These are phyloP conservation scores for Paracentrotus lividus DNA, from an alignment of 53 echinoderm and acorn worm species.

Conservation along the genomic window DNA sequence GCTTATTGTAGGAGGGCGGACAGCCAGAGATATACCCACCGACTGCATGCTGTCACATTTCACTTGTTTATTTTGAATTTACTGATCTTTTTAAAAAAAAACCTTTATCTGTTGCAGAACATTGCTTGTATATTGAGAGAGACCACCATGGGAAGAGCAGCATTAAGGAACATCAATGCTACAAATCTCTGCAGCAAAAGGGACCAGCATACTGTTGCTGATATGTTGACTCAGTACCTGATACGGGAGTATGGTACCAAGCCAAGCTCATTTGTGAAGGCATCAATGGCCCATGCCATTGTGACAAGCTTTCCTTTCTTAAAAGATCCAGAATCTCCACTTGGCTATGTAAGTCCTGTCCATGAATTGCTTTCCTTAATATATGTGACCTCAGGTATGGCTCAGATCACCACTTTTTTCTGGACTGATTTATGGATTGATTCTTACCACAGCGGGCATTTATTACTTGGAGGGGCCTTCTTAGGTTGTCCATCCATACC, in stretches of 20 bases:
- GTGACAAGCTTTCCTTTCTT: conserved; percentile 41
- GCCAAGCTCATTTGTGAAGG: conserved; percentile 49
- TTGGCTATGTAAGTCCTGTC: conserved; percentile 46
- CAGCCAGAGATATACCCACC: no score
- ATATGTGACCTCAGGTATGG: conserved; percentile 5
- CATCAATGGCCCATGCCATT: conserved; percentile 46
- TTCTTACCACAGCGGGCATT: conserved; percentile 19
- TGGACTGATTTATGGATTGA: conserved; percentile 11
- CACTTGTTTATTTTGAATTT: conserved; percentile 24
- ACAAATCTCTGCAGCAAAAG: conserved; percentile 53
- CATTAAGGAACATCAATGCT: conserved; percentile 49
- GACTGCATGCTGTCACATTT: conserved; percentile 13
- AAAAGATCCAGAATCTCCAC: conserved; percentile 6
- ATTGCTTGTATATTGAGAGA: conserved; percentile 34
- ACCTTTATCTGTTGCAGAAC: conserved; percentile 30
- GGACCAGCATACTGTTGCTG: conserved; percentile 48
- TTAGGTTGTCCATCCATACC: not conserved
- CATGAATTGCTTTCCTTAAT: conserved; percentile 28
- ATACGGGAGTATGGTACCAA: conserved; percentile 26
- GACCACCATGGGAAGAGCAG: conserved; percentile 50
- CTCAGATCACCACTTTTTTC: conserved; percentile 33
- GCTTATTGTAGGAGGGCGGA: no score
- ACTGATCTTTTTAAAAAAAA: conserved; percentile 9
- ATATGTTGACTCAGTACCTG: conserved; percentile 49
- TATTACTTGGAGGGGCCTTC: conserved; percentile 15